These are phyloP conservation scores for Clarias fuscus DNA, from an alignment of 2,797 vertebrate species.

Conservation along the genomic window DNA sequence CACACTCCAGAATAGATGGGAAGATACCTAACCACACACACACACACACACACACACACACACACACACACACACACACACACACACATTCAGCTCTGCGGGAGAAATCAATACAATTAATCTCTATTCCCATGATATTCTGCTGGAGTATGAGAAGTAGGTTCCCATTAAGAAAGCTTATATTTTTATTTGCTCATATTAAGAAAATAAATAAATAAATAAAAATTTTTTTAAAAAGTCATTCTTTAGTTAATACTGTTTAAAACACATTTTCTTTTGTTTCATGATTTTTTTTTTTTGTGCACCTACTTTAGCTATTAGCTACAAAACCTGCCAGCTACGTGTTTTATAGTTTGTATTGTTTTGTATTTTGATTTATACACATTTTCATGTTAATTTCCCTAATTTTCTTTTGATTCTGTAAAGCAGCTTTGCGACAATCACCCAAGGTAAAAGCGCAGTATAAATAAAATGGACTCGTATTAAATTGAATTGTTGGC, in stretches of 20 bases:
- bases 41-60: not conserved
- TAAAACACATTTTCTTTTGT: not conserved
- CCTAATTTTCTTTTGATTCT: too few relatives aligned
- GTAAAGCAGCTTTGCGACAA: too few relatives aligned
- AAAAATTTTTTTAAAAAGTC: not conserved
- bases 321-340: too few relatives aligned
- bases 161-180: not conserved
- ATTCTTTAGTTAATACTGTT: not conserved
- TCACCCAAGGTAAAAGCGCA: too few relatives aligned
- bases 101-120: constrained; percentile 9
- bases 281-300: not conserved
- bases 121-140: not conserved
- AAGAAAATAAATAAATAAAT: not conserved
- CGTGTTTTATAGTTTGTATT: too few relatives aligned
- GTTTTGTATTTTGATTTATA: too few relatives aligned
- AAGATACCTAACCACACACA: not conserved
- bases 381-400: too few relatives aligned
- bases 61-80: not conserved
- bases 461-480: too few relatives aligned
- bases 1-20: not conserved
- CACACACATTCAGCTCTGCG: not conserved
- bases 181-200: not conserved
- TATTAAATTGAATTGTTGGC: not conserved
- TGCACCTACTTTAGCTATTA: not conserved
- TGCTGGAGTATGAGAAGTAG: not conserved